Base-by-base conservation (phyloP, 2,113 vertebrate genomes). In the Ceratotherium simum region DNA sequence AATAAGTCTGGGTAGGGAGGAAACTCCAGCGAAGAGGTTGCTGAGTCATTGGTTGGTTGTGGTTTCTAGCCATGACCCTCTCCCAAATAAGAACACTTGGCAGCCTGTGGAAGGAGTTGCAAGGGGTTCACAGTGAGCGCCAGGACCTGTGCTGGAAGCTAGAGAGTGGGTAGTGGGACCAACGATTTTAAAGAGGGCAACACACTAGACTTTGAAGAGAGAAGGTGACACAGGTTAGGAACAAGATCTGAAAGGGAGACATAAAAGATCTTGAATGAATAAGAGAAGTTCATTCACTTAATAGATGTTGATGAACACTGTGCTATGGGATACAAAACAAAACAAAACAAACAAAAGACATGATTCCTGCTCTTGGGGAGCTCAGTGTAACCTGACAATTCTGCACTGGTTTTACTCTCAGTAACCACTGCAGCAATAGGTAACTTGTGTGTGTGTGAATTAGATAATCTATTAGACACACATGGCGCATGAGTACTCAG, bases 241-340 rank as follows among this genome's bases (percentile, higher is more conserved):
- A 42, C 1, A 69, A 94, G 72, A 65, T 70, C 70, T 95, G 51
- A 89, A 91, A 46, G 62, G 25, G 42, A 58, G 39, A 79, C 23
- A 46, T 60, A 67, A 97, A 93, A 64, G 51, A 36, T 58, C 60
- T 82, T 82, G 25, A 51, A 17, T 67, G 51, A 85, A 70, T 4
- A 83, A 80, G 46, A 79, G 6, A 11, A 92, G 23, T 54, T 64
- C 39, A 94, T 39, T 85, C 46, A 93, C 56, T 93, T 33, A 83
- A 65, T 5, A 84, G 95, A 96, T n/a, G 46, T 16, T 91, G 56
- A 94, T 31, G 36, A 96, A 90, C n/a, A 36, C 51, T 84, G 33
- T 83, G 29, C 33, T 69, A 23, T n/a, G 42, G 8, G 79, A 60
- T 54, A 64, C 21, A 20, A 78, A 80, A 91, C 48, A 51, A 75